phyloP scores from a whole-genome alignment of 2,888 invertebrate species.

The Candidula unifasciata region DNA sequence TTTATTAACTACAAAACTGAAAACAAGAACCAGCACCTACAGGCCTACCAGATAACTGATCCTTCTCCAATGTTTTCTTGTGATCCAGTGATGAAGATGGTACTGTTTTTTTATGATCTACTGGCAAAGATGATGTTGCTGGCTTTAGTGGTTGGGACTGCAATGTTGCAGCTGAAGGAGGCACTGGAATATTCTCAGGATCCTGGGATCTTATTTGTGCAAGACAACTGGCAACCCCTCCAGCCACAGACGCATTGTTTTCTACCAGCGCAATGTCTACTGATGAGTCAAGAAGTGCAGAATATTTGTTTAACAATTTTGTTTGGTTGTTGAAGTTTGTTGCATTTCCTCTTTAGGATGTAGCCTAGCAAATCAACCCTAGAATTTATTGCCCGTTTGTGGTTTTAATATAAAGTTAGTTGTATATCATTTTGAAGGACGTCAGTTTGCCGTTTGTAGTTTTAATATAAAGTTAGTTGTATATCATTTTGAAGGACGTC shows the following conservation, averaged over 20 bases:
- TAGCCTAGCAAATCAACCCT: too few species aligned
- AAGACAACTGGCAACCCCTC: conserved; percentile 73
- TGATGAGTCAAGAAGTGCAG: background rate
- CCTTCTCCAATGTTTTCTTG: background rate
- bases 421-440: too few species aligned
- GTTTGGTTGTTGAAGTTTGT: too few species aligned
- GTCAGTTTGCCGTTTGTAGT: too few species aligned
- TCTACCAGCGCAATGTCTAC: conserved; percentile 90
- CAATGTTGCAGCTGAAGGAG: background rate
- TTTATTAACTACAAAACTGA: background rate
- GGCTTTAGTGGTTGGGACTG: background rate
- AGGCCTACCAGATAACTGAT: conserved; percentile 37
- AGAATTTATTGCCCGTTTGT: too few species aligned
- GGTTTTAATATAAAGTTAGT: too few species aligned
- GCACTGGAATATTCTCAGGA: background rate
- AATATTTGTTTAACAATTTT: too few species aligned
- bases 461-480: too few species aligned
- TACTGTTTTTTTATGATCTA: background rate
- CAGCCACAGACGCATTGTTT: conserved; percentile 87
- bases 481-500: too few species aligned
- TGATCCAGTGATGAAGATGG: background rate
- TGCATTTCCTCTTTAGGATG: too few species aligned
- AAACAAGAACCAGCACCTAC: conserved; percentile 34
- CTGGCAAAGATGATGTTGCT: background rate
- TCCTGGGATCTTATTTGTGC: conserved; percentile 46